A percentile compares a stretch with the other conserved stretches of the same genome.
Conservation (phyloP, 2,113 vertebrate species). For the Labrus mixtus region DNA sequence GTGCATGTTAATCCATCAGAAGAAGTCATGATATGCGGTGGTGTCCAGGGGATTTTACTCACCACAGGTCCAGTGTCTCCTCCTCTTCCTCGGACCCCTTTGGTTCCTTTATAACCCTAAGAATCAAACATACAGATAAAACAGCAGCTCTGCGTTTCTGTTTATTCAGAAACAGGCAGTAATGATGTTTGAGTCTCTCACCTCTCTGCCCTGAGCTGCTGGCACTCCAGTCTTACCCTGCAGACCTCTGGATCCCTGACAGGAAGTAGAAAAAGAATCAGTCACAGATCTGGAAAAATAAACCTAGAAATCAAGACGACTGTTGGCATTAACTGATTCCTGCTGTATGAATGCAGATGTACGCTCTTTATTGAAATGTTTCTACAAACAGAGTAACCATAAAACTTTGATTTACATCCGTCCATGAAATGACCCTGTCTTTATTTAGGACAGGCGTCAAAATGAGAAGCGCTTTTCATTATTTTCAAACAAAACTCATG, state of each 20-base stretch:
- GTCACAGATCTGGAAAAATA: not conserved
- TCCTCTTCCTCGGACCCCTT: slow-evolving; percentile 82
- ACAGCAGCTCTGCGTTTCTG: not conserved
- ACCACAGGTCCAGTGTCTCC: slow-evolving; percentile 84
- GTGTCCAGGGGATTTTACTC: slow-evolving; percentile 27
- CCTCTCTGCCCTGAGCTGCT: slow-evolving; percentile 84
- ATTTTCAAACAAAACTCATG: too few species aligned
- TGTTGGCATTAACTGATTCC: not conserved
- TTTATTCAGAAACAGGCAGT: not conserved
- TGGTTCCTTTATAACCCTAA: slow-evolving; percentile 86
- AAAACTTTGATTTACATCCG: too few species aligned
- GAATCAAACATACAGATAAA: not conserved
- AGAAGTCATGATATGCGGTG: too few species aligned
- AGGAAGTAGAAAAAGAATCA: not conserved
- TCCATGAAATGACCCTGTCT: too few species aligned
- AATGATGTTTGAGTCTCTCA: slow-evolving; percentile 36
- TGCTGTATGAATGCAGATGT: too few species aligned
- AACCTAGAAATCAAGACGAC: not conserved
- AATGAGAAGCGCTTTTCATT: too few species aligned
- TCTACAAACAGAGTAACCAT: too few species aligned
- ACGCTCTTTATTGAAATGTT: too few species aligned
- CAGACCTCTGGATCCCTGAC: slow-evolving; percentile 81
- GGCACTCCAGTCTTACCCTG: slow-evolving; percentile 79
- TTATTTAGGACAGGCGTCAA: too few species aligned
- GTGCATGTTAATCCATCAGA: not conserved